Percentiles rank a stretch among this genome's conserved stretches.
Evolutionary conservation across 1,140 invertebrate genomes (phyloP).

Genomic region (Bemisia tabaci): DNA sequence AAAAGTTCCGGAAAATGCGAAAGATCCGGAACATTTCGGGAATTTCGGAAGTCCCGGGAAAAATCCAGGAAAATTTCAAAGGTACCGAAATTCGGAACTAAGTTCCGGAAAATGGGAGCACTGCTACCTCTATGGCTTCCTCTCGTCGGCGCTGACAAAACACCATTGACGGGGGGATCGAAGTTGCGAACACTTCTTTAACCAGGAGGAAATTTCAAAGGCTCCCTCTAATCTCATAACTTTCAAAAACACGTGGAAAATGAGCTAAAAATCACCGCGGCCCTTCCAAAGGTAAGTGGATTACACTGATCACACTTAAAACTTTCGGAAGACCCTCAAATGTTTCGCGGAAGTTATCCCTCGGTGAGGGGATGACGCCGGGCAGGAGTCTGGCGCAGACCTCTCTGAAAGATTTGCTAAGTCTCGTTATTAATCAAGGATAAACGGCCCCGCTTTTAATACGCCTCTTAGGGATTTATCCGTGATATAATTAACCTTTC

Average conservation of each 20-base stretch:
- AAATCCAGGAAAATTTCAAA: too few relatives aligned
- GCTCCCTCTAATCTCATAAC: neutral
- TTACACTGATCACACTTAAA: neutral
- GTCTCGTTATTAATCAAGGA: neutral
- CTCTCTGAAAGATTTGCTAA: neutral
- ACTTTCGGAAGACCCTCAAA: neutral
- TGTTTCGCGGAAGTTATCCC: neutral
- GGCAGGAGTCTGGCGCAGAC: neutral
- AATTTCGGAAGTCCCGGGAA: too few relatives aligned
- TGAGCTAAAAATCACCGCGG: neutral
- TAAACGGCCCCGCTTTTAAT: neutral
- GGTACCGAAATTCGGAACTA: too few relatives aligned
- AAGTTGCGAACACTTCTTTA: too few relatives aligned
- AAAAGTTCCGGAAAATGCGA: too few relatives aligned
- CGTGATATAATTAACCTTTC: neutral
- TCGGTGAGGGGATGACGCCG: neutral
- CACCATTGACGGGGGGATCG: too few relatives aligned
- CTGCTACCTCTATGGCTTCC: too few relatives aligned
- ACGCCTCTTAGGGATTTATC: too few relatives aligned
- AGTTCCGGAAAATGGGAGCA: too few relatives aligned
- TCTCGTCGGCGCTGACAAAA: too few relatives aligned
- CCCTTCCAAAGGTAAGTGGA: neutral
- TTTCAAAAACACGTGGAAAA: neutral
- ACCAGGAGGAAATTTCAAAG: neutral
- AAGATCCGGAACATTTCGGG: too few relatives aligned